Conservation (phyloP, 2,113 vertebrate genomes). For the Pantherophis guttatus region DNA sequence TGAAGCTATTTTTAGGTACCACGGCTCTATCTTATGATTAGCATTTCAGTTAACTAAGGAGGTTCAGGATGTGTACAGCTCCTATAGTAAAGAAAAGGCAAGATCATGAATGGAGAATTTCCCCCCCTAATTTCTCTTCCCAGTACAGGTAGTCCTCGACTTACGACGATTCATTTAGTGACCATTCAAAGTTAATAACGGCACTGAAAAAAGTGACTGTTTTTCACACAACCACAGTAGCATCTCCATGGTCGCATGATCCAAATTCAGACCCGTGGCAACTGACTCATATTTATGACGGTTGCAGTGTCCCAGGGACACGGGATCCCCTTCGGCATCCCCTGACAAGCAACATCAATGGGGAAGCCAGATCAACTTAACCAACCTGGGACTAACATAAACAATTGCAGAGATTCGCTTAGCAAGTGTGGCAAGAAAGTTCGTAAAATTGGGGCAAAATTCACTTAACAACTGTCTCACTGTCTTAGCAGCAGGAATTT, state of each 20-base stretch:
- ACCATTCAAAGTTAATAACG: background rate
- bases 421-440: no score
- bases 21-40: background rate
- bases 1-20: slow-evolving; percentile 12
- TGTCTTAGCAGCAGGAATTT: no score
- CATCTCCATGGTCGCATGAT: background rate
- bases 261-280: background rate
- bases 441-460: no score
- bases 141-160: background rate
- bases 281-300: background rate
- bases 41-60: background rate
- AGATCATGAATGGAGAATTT: background rate
- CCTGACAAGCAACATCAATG: no score
- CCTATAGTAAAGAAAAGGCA: background rate
- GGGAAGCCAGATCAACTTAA: no score
- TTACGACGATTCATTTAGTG: no score
- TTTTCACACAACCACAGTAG: background rate
- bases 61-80: background rate
- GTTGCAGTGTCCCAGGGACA: no score
- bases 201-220: background rate
- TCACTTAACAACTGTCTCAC: no score
- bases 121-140: background rate
- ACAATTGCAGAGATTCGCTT: no score
- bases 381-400: no score
- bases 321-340: no score